A percentile compares a stretch with the other conserved stretches of the same genome.
phyloP scores from a whole-genome alignment of 2,888 invertebrate genomes.

The Chaetogeoica ovagalla region DNA sequence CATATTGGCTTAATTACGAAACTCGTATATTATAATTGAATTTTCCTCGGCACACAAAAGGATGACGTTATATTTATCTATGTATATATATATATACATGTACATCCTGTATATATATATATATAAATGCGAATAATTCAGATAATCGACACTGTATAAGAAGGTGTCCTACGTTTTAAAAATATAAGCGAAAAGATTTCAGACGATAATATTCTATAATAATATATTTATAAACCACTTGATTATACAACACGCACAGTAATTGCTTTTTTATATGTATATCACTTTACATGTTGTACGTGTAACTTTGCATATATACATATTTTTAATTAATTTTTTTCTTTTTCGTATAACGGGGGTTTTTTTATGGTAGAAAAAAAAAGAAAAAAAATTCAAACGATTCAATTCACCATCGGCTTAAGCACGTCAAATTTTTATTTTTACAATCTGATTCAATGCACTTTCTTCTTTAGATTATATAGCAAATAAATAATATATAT shows the following conservation, averaged over 20 bases:
- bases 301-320: slow-evolving; percentile 7
- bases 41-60: slow-evolving; percentile 16
- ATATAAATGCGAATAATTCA: background rate
- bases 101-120: background rate
- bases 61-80: background rate
- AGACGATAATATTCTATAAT: slow-evolving; percentile 14
- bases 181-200: slow-evolving; percentile 27
- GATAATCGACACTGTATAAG: slow-evolving; percentile 17
- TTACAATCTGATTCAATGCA: no score
- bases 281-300: background rate
- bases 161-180: background rate
- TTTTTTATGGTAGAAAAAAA: no score
- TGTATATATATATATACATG: background rate
- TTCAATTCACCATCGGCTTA: background rate
- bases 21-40: slow-evolving; percentile 9
- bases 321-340: background rate
- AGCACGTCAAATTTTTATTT: background rate
- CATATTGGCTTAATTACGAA: slow-evolving; percentile 14
- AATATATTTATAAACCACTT: slow-evolving; percentile 22
- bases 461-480: background rate
- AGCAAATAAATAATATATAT: background rate
- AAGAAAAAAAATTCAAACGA: no score
- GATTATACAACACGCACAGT: slow-evolving; percentile 16
- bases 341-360: no score
- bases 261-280: background rate